Conservation (phyloP, 2,888 invertebrate species). For the Theretra japonica region DNA sequence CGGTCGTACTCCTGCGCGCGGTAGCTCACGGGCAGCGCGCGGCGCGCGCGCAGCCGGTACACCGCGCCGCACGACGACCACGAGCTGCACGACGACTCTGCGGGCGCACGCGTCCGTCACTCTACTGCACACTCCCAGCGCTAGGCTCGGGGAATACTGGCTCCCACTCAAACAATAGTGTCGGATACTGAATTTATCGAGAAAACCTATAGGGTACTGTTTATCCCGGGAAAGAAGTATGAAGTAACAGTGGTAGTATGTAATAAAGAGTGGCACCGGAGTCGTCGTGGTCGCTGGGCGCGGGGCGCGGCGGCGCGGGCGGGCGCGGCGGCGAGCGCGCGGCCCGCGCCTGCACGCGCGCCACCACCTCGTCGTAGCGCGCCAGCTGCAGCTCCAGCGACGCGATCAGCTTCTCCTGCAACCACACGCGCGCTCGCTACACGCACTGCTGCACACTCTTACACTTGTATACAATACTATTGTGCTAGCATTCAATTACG, state of each 20-base stretch:
- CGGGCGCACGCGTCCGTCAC: slow-evolving; percentile 24
- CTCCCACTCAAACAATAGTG: no score
- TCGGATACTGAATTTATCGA: no score
- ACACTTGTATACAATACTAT: not conserved
- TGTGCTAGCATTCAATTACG: no score
- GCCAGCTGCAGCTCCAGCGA: slow-evolving; percentile 90
- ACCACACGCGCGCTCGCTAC: not conserved
- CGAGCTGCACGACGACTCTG: slow-evolving; percentile 62
- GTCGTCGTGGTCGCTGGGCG: slow-evolving; percentile 9
- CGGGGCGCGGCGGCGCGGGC: slow-evolving; percentile 34
- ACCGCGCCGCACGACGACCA: slow-evolving; percentile 87
- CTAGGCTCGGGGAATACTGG: no score
- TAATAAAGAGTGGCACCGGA: no score
- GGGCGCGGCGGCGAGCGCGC: slow-evolving; percentile 52
- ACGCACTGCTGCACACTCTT: not conserved
- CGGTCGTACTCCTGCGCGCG: slow-evolving; percentile 97
- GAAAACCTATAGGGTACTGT: no score
- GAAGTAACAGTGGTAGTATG: no score
- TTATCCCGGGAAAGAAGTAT: no score
- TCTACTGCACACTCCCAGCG: no score
- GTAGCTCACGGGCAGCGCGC: slow-evolving; percentile 92
- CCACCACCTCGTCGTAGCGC: slow-evolving; percentile 90
- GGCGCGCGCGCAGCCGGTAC: slow-evolving; percentile 92
- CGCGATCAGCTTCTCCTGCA: slow-evolving; percentile 86
- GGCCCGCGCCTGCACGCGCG: slow-evolving; percentile 87